Conservation (phyloP, 2,797 vertebrate species). For the Adrianichthys oophorus region DNA sequence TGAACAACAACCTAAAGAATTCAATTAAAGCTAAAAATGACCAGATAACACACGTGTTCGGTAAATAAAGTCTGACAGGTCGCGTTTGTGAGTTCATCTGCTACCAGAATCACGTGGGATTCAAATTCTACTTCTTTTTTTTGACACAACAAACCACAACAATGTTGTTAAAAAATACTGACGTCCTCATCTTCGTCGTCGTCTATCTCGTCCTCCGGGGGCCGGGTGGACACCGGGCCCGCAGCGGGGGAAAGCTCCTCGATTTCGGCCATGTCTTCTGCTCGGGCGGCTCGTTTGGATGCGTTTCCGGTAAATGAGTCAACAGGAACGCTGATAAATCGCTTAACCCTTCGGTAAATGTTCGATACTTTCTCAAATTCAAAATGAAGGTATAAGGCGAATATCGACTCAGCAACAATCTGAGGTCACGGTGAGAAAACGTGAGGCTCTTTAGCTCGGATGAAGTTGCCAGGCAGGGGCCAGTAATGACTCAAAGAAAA, state of each 20-base stretch:
- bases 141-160: not conserved
- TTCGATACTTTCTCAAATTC: not conserved
- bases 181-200: constrained; percentile 84
- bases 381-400: constrained; percentile 18
- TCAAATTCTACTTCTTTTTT: too few species aligned
- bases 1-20: too few species aligned
- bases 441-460: constrained; percentile 57
- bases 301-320: not conserved
- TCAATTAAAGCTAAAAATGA: too few species aligned
- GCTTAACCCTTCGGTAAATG: not conserved
- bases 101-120: too few species aligned
- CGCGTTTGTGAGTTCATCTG: too few species aligned
- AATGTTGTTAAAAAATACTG: constrained; percentile 3
- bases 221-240: constrained; percentile 74
- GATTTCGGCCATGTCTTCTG: constrained; percentile 69
- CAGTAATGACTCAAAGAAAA: not conserved
- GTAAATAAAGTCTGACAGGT: too few species aligned
- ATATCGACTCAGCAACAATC: constrained; percentile 29
- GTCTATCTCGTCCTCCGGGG: constrained; percentile 79
- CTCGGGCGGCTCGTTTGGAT: constrained; percentile 3
- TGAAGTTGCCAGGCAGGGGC: constrained; percentile 47
- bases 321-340: not conserved
- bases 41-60: too few species aligned
- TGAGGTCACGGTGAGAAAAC: constrained; percentile 74
- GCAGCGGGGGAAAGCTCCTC: constrained; percentile 76